Percentiles rank a stretch among this genome's conserved stretches.
Conservation (phyloP, 2,797 vertebrate species). For the Ciconia nigra region DNA sequence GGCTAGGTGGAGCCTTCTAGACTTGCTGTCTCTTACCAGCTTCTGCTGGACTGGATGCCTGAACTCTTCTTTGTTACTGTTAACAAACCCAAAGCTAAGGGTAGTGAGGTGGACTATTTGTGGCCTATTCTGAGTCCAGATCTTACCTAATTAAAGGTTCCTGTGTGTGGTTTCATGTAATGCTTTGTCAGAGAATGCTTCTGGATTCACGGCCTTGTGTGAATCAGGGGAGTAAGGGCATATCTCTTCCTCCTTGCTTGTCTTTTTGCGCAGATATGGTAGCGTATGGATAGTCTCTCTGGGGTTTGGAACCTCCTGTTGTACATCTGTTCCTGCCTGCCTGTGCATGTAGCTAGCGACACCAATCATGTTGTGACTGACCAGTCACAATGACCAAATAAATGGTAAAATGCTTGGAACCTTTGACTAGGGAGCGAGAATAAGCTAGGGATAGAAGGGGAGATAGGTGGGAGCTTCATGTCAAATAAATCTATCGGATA, state of each 20-base stretch:
- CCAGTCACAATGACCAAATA: background rate
- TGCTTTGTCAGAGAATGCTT: background rate
- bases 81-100: background rate
- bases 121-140: background rate
- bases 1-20: background rate
- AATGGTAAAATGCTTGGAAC: background rate
- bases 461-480: background rate
- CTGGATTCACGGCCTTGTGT: background rate
- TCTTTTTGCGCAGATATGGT: background rate
- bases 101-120: accelerated
- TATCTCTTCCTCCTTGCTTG: background rate
- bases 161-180: background rate
- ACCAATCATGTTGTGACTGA: background rate
- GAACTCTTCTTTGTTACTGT: background rate
- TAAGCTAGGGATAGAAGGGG: background rate
- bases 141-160: background rate
- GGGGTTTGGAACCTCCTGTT: background rate
- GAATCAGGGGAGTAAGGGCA: accelerated
- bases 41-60: background rate
- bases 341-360: background rate
- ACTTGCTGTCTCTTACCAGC: background rate
- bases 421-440: background rate
- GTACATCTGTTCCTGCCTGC: background rate
- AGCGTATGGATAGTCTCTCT: background rate
- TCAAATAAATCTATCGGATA: background rate